Base-by-base conservation (phyloP, 2,888 invertebrate species). In the Agonopterix arenella region DNA sequence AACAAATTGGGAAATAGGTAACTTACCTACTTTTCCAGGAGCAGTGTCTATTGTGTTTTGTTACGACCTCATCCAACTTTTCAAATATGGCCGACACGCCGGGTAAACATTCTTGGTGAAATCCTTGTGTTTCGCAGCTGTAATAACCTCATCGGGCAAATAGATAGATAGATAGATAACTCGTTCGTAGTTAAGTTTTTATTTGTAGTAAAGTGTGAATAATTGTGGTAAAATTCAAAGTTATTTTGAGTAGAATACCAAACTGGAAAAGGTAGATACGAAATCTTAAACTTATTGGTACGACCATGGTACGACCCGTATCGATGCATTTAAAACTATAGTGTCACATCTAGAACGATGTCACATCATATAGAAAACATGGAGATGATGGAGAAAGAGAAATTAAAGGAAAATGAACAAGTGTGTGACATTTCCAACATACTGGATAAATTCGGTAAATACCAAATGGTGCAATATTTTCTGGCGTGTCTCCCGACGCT, bases 21-120 rank as follows among this genome's bases (percentile, higher is more conserved):
- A 18, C 18, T 18, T 10, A 10, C 8, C 48, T 62, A 90, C 90
- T 80, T 84, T 86, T 51, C 90, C 90, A 53, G 81, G 71, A 16
- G 90, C 92, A 28, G 61, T 92, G 84, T 10, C 93, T 93, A 9
- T 89, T 89, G 64, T 93, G 93, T 47, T 89, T 80, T 52, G 86
- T 80, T 2, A 91, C 84, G 44, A 91, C 81, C 5, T 83, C 79
- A 46, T 93, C 90, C 2, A 93, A 73, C 62, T 89, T 91, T 46
- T 84, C 77, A 62, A 92, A 59, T 55, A 90, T 80, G 40, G 61
- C 81, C 0, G 93, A 2, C 28, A 4, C 0, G 93, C 28, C 28
- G 28, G 93, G 45, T 91, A 80, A 1, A 75, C 73, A 61, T 91
- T 90, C 40, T 85, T 82, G 38, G 82, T 64, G n/a, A 84, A 63